Evolutionary conservation across 2,888 invertebrate species (phyloP).

Genomic region (Drosophila barbarae): DNA sequence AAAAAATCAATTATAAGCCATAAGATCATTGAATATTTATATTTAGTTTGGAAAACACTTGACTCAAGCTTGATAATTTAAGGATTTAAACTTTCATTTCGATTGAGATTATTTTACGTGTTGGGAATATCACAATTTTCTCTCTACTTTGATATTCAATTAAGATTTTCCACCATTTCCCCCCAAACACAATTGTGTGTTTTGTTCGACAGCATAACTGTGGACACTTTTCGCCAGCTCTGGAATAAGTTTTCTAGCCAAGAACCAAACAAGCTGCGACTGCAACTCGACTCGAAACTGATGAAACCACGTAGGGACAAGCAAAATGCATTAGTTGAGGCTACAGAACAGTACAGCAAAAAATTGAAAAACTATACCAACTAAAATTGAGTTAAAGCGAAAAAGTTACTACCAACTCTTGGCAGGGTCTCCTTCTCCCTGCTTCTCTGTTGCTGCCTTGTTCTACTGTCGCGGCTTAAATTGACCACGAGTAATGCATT

Average conservation of each 20-base stretch:
- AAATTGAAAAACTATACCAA: conserved; percentile 55
- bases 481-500: conserved; percentile 66
- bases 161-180: conserved; percentile 1
- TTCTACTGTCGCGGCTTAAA: conserved; percentile 36
- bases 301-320: conserved; percentile 47
- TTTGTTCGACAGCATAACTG: conserved; percentile 13
- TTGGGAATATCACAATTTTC: background rate
- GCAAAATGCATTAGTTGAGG: conserved; percentile 63
- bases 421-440: background rate
- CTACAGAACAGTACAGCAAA: background rate
- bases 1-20: conserved; percentile 14
- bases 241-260: conserved; percentile 26
- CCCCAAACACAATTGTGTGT: conserved; percentile 1
- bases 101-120: background rate
- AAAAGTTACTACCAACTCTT: conserved; percentile 57
- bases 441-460: background rate
- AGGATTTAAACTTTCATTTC: background rate
- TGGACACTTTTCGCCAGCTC: conserved; percentile 16
- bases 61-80: background rate
- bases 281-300: conserved; percentile 19
- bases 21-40: conserved; percentile 5
- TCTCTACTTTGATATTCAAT: conserved; percentile 10
- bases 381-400: conserved; percentile 67
- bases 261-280: conserved; percentile 34
- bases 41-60: background rate